Evolutionary conservation across 2,888 invertebrate genomes (phyloP), one percentile per base, ranked within the genome.

Genomic region (Agrotis clavis): DNA sequence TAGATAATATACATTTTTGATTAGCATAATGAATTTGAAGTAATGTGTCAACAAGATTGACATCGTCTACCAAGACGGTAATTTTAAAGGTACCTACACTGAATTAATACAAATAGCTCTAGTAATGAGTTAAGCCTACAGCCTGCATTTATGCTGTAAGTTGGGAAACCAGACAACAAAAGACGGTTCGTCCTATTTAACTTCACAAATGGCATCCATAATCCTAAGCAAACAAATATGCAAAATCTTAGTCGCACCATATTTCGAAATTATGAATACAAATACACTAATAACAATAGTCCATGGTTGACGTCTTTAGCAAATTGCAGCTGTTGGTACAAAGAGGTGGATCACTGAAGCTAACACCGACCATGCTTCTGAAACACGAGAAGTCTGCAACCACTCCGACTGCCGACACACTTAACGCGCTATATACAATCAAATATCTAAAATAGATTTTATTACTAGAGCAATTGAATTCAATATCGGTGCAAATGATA

Each of bases 401-500:
- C 89, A 91, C 91, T 94, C 93, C 79, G 84, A 85, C 88, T 84
- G 87, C 92, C 91, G 91, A 90, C 92, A 92, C 89, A 93, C 92
- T 92, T 92, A 90, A 86, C 88, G 87, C 88, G 89, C 90, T 91
- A 92, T 92, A 93, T 94, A 94, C 94, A 94, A 93, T 92, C 90
- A 88, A 90, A 91, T 86, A 86, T 91, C 89, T 87, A 92, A 94
- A 93, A 95, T 94, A 94, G 92, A 91, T 92, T 94, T 94, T 94
- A 94, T 94, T 93, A 87, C 92, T 74, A 88, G 83, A 91, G 93
- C 92, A 93, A 92, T 94, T 94, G 92, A 91, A 94, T 93, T 92
- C 93, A 94, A 94, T 94, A 92, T 94, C 90, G 92, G 88, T 90
- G 86, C 88, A 91, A 87, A 85, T 86, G 84, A 85, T 87, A 86